Evolutionary conservation across 2,888 invertebrate species (phyloP).

Genomic region (Sinodicranocentrus sp.): DNA sequence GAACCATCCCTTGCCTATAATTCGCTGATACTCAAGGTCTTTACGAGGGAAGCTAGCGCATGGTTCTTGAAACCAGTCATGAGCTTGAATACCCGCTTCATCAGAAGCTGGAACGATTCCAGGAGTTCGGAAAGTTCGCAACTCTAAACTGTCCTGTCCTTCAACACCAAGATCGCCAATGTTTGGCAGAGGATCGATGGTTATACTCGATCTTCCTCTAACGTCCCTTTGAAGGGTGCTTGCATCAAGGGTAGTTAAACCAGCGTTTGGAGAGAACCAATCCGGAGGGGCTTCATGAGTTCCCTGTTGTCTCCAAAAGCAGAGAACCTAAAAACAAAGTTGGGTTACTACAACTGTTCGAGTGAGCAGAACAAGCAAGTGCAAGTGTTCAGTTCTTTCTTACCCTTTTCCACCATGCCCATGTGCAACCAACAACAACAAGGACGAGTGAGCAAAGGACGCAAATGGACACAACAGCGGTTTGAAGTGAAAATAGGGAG

Average conservation of each 20-base stretch:
- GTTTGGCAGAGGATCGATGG: constrained; percentile 56
- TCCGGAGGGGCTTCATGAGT: constrained; percentile 44
- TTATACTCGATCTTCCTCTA: constrained; percentile 5
- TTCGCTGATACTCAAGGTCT: constrained; percentile 88
- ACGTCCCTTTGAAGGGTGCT: not conserved
- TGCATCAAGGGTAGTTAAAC: constrained; percentile 26
- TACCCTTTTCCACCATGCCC: constrained; percentile 65
- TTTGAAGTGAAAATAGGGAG: not conserved
- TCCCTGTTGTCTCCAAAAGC: constrained; percentile 28
- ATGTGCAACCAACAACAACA: constrained; percentile 52
- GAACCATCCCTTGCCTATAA: constrained; percentile 92
- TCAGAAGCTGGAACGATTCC: constrained; percentile 36
- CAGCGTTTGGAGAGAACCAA: constrained; percentile 18
- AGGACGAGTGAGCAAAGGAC: constrained; percentile 38
- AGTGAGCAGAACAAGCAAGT: too few relatives aligned
- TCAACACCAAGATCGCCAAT: constrained; percentile 43
- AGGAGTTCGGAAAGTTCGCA: constrained; percentile 41
- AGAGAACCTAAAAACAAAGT: constrained; percentile 8
- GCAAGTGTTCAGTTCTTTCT: not conserved
- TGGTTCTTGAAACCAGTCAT: constrained; percentile 75
- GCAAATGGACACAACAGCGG: constrained; percentile 26
- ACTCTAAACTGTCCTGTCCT: constrained; percentile 64
- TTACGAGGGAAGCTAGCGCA: constrained; percentile 84
- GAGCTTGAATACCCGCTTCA: constrained; percentile 38
- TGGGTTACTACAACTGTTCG: too few relatives aligned